phyloP scores from a whole-genome alignment of 2,888 invertebrate species.

The Nemapogon koenigi region DNA sequence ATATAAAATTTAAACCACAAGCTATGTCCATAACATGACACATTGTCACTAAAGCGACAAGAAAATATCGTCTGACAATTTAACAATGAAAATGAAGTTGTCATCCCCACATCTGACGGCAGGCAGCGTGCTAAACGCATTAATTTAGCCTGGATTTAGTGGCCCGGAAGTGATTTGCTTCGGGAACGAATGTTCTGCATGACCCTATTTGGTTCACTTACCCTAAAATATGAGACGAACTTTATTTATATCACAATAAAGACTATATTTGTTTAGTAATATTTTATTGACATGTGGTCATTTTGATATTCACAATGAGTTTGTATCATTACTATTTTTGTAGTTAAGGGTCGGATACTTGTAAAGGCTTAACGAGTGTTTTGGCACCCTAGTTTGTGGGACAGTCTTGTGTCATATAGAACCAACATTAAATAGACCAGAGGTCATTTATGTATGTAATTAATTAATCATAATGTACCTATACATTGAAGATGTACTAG shows the following conservation, averaged over 20 bases:
- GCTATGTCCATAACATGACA: conserved; percentile 22
- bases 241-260: not conserved
- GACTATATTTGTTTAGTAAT: not conserved
- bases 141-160: conserved; percentile 64
- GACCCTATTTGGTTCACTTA: conserved; percentile 28
- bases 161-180: conserved; percentile 65
- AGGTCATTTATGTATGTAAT: no score
- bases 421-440: no score
- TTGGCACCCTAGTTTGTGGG: conserved; percentile 14
- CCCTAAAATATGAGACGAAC: not conserved
- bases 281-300: conserved; percentile 2
- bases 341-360: conserved; percentile 36
- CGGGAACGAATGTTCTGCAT: conserved; percentile 59
- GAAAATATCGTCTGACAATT: conserved; percentile 58
- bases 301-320: conserved; percentile 18
- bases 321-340: conserved; percentile 33
- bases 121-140: conserved; percentile 64
- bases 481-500: not conserved
- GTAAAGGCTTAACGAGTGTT: conserved; percentile 31
- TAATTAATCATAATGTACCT: conserved; percentile 15
- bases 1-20: conserved; percentile 5
- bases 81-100: conserved; percentile 49
- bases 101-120: conserved; percentile 46
- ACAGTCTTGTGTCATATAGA: no score
- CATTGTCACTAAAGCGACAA: conserved; percentile 50